Base-by-base conservation (phyloP, 1,140 invertebrate species). In the Atta texana region DNA sequence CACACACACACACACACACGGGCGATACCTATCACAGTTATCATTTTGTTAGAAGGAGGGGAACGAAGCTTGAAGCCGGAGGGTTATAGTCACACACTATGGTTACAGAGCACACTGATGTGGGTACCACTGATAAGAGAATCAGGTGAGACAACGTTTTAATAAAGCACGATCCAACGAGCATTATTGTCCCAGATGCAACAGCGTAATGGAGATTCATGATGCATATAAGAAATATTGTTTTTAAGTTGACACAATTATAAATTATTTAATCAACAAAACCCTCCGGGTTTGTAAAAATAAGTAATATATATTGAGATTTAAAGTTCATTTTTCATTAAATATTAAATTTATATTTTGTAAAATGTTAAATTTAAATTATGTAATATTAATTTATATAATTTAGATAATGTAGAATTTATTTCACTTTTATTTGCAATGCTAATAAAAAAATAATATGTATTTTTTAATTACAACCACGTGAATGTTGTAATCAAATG, bases 61-160 rank as follows among this genome's bases (percentile, higher is more conserved):
- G 74, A 89, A 55, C 2, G 49, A 51, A 86, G 61, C 53, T 64
- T 64, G 66, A 77, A 80, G 80, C 61, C 55, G 84, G 82, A 89
- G 89, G 91, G 89, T 92, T 74, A 91, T 93, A 86, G 93, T 92
- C 93, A 94, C 93, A 94, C 24, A 24, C 24, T 24, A 24, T 94
- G 88, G 92, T 93, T 92, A 92, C 93, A 93, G 39, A 92, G 91
- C 89, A 94, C 86, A 94, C 91, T 21, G 85, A n/a, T n/a, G n/a
- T n/a, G 91, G 88, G 91, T 93, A 90, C 89, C 87, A 80, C 69
- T 92, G 93, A 94, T 94, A 94, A 94, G 89, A 88, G 74, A 76
- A 31, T 93, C 92, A 92, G 92, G 92, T 93, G 92, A 91, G 92
- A 87, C 82, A 91, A 76, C 84, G 59, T 90, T 81, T 63, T 85